Conservation (phyloP, 2,113 vertebrate species). For the Gorsachius goisagi region DNA sequence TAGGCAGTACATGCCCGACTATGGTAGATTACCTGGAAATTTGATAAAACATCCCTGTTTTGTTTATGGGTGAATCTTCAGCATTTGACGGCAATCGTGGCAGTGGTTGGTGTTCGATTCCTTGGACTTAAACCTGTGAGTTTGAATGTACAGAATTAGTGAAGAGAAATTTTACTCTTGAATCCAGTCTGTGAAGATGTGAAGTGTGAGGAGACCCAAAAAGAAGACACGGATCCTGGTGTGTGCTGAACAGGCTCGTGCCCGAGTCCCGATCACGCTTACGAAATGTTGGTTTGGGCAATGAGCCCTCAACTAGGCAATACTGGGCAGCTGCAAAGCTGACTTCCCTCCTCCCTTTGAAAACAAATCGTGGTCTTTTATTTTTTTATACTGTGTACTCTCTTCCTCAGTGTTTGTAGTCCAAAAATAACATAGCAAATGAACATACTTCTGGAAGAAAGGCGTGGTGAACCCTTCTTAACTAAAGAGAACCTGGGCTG, state of each 20-base stretch:
- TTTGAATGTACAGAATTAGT: not conserved
- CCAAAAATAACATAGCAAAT: not conserved
- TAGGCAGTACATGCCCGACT: not conserved
- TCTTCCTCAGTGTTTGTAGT: not conserved
- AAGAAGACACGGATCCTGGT: not conserved
- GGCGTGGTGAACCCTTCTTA: not conserved
- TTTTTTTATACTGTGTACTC: not conserved
- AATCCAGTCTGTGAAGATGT: not conserved
- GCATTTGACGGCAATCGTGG: rapidly evolving
- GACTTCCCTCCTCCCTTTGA: not conserved
- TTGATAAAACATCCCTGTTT: not conserved
- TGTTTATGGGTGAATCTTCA: not conserved
- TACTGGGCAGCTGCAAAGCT: not conserved
- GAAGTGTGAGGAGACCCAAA: not conserved
- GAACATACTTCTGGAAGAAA: not conserved
- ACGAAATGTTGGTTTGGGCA: not conserved
- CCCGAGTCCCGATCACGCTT: not conserved
- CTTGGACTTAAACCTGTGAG: not conserved
- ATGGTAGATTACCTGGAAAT: not conserved
- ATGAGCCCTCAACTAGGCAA: rapidly evolving
- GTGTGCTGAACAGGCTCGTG: not conserved
- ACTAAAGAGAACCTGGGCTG: not conserved
- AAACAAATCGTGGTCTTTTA: not conserved
- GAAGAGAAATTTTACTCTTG: not conserved
- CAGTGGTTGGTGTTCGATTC: not conserved